Evolutionary conservation across 2,113 vertebrate genomes (phyloP).

Genomic region (Mustelus asterias): DNA sequence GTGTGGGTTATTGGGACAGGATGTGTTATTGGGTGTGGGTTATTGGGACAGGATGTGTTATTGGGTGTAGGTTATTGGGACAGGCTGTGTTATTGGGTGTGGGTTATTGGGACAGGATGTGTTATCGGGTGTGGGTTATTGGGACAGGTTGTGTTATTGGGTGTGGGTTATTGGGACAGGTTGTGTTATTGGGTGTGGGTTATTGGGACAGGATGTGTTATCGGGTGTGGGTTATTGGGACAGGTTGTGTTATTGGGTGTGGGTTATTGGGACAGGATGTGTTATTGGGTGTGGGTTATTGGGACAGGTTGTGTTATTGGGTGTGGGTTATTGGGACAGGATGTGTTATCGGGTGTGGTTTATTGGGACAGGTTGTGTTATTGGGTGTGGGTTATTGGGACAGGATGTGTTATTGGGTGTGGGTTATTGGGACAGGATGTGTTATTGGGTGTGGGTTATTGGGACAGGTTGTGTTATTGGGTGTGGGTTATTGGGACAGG

Average conservation of each 20-base stretch:
- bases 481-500: not conserved
- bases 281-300: too few species aligned
- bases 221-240: too few species aligned
- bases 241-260: not conserved
- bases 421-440: not conserved
- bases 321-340: not conserved
- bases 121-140: not conserved
- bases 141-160: not conserved
- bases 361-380: not conserved
- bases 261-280: not conserved
- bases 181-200: not conserved
- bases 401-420: not conserved
- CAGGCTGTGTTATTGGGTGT: not conserved
- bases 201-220: not conserved
- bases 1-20: too few species aligned
- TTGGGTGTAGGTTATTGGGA: not conserved
- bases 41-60: too few species aligned
- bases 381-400: not conserved
- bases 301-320: too few species aligned
- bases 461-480: not conserved
- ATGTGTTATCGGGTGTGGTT: not conserved
- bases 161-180: not conserved
- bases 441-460: not conserved
- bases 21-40: not conserved
- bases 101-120: not conserved